A percentile compares a stretch with the other conserved stretches of the same genome.
phyloP scores from a whole-genome alignment of 1,140 invertebrate genomes.

The Littorina saxatilis region DNA sequence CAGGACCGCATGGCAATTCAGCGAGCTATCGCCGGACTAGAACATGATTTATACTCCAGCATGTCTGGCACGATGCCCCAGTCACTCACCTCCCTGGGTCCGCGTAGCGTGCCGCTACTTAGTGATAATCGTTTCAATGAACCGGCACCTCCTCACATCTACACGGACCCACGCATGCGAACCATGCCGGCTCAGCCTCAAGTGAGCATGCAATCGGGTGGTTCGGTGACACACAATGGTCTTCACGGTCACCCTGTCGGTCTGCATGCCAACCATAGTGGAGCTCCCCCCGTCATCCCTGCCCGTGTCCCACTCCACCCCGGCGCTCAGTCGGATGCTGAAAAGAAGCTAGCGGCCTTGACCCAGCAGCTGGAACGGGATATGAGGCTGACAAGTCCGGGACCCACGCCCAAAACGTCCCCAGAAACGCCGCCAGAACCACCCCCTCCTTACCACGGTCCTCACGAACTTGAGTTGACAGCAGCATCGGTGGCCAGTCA shows the following conservation, averaged over 20 bases:
- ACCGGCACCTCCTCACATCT: conserved; percentile 60
- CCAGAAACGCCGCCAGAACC: conserved; percentile 57
- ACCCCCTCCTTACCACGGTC: conserved; percentile 74
- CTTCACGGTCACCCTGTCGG: conserved; percentile 19
- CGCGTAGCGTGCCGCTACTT: conserved; percentile 53
- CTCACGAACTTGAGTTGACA: conserved; percentile 60
- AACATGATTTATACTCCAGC: conserved; percentile 31
- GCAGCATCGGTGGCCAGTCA: conserved; percentile 54
- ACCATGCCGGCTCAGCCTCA: conserved; percentile 49
- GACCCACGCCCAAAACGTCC: conserved; percentile 46
- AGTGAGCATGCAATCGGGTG: conserved; percentile 67
- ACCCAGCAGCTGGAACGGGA: conserved; percentile 75
- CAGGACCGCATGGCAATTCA: conserved; percentile 43
- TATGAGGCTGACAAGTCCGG: conserved; percentile 57
- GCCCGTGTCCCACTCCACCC: conserved; percentile 83
- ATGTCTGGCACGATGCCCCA: conserved; percentile 28
- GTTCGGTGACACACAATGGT: conserved; percentile 79
- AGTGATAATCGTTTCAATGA: conserved; percentile 69
- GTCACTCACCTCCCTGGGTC: conserved; percentile 38
- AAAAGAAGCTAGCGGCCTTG: conserved; percentile 74
- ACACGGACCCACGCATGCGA: conserved; percentile 59
- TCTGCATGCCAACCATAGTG: conserved; percentile 6
- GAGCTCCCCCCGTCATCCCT: conserved; percentile 63
- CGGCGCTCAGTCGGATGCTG: conserved; percentile 81
- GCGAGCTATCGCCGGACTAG: conserved; percentile 32